Conservation (phyloP, 2,113 vertebrate species). For the Canis aureus region DNA sequence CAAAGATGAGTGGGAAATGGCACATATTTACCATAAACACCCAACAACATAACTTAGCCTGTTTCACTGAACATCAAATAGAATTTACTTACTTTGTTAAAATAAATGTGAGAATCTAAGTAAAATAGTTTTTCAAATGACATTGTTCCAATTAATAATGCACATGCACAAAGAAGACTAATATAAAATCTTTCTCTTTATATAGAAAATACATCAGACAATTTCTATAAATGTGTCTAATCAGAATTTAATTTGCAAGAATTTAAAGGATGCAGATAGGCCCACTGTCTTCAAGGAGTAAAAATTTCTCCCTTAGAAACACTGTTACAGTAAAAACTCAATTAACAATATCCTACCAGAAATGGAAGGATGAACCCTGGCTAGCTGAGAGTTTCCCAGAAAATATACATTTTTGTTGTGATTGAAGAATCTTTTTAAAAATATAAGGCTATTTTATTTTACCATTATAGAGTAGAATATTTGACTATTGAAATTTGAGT, state of each 20-base stretch:
- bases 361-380: background rate
- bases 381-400: background rate
- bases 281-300: background rate
- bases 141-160: conserved; percentile 8
- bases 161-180: background rate
- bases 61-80: conserved; percentile 26
- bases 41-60: background rate
- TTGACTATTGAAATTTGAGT: background rate
- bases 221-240: background rate
- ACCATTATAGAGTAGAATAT: conserved; percentile 16
- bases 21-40: conserved; percentile 35
- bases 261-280: background rate
- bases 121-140: conserved; percentile 29
- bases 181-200: background rate
- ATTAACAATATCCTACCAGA: background rate
- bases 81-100: conserved; percentile 41
- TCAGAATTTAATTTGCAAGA: conserved; percentile 45
- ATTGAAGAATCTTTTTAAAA: background rate
- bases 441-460: background rate
- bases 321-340: background rate
- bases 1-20: conserved; percentile 47
- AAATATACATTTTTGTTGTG: background rate
- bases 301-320: conserved; percentile 4
- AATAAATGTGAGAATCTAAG: background rate
- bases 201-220: conserved; percentile 13